Evolutionary conservation across 2,797 vertebrate genomes (phyloP).

Genomic region (Sandelia bainsii): DNA sequence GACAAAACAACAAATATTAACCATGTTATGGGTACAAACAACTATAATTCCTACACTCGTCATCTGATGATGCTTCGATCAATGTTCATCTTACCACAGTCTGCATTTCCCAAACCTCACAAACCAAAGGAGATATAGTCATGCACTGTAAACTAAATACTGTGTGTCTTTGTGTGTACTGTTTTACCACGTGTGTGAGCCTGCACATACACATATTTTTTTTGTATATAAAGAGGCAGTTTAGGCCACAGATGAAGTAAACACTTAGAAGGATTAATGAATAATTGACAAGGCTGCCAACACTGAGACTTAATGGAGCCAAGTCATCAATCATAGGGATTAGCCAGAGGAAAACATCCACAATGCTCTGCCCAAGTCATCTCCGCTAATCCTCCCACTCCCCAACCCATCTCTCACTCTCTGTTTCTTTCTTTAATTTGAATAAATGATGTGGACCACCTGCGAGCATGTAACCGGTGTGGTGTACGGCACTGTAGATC

Average conservation of each 20-base stretch:
- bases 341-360: conserved; percentile 67
- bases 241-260: conserved; percentile 52
- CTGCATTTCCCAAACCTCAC: conserved; percentile 5
- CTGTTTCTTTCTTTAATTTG: conserved; percentile 20
- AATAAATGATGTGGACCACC: conserved; percentile 36
- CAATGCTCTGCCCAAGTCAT: conserved; percentile 48
- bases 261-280: conserved; percentile 73
- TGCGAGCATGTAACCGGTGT: background rate
- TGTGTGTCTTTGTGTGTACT: background rate
- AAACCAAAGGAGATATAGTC: background rate
- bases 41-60: background rate
- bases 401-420: conserved; percentile 35
- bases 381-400: conserved; percentile 57
- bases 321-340: conserved; percentile 75
- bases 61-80: background rate
- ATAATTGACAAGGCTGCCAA: conserved; percentile 68
- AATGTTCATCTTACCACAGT: background rate
- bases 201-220: conserved; percentile 18
- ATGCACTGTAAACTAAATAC: background rate
- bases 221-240: conserved; percentile 28
- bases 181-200: conserved; percentile 3
- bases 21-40: background rate
- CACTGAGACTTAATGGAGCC: conserved; percentile 68
- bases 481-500: too few relatives aligned
- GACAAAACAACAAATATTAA: too few relatives aligned